Percentiles rank a stretch among this genome's conserved stretches.
Evolutionary conservation across 2,113 vertebrate species (phyloP).

Genomic region (Tenrec ecaudatus): DNA sequence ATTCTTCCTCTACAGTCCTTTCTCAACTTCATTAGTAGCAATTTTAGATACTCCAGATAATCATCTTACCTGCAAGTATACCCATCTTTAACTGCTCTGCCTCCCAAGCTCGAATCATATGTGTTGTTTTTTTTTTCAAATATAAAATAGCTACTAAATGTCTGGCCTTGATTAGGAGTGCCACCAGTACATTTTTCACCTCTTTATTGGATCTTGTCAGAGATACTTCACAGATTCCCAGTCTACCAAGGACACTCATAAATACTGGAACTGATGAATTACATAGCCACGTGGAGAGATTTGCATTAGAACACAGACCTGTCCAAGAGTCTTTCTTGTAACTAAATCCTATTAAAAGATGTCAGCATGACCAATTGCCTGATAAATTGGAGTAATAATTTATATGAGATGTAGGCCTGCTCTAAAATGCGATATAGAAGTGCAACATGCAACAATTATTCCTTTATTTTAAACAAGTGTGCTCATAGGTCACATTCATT

Average conservation of each 20-base stretch:
- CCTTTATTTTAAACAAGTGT: background rate
- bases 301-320: background rate
- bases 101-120: too few species aligned
- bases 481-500: background rate
- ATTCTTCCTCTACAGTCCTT: too few species aligned
- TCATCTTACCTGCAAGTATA: too few species aligned
- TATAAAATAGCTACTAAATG: too few species aligned
- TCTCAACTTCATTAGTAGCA: too few species aligned
- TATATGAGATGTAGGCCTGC: background rate
- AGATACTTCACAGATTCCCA: background rate
- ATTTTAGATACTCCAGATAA: too few species aligned
- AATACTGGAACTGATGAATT: background rate
- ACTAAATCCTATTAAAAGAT: background rate
- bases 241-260: background rate
- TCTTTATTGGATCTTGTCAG: background rate
- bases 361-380: background rate
- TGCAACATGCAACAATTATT: background rate
- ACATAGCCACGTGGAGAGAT: background rate
- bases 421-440: background rate
- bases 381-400: background rate
- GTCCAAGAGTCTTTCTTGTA: background rate
- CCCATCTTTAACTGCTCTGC: too few species aligned
- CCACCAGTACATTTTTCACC: background rate
- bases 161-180: too few species aligned
- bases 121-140: too few species aligned